Evolutionary conservation across 2,797 vertebrate species (phyloP).

Genomic region (Netta rufina): DNA sequence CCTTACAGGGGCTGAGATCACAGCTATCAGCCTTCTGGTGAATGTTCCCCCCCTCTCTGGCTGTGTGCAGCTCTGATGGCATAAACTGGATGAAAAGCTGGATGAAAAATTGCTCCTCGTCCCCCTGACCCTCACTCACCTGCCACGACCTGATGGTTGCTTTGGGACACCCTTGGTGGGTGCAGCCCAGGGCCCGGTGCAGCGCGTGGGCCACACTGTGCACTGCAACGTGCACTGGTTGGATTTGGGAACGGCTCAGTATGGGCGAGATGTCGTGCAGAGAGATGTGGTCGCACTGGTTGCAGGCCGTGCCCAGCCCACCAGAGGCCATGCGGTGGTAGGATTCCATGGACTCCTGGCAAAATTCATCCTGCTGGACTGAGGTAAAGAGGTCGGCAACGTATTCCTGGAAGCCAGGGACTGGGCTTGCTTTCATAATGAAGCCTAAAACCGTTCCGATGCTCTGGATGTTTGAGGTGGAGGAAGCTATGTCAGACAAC

Average conservation of each 20-base stretch:
- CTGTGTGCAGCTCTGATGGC: background rate
- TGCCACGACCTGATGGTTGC: conserved; percentile 83
- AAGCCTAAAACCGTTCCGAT: conserved; percentile 89
- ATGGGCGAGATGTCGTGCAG: conserved; percentile 45
- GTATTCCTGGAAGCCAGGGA: conserved; percentile 78
- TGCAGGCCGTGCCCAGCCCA: conserved; percentile 46
- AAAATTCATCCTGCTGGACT: background rate
- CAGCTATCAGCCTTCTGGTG: background rate
- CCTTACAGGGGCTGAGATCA: rapidly evolving
- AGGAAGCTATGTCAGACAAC: conserved; percentile 41
- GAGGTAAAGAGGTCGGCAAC: conserved; percentile 24
- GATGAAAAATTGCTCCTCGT: rapidly evolving
- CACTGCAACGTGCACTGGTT: conserved; percentile 82
- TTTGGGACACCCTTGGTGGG: conserved; percentile 64
- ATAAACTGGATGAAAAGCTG: rapidly evolving
- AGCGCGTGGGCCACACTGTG: conserved; percentile 86
- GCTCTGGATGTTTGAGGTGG: conserved; percentile 73
- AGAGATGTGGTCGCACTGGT: conserved; percentile 77
- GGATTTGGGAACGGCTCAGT: conserved; percentile 67
- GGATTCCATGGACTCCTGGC: background rate
- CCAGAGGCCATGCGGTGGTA: rapidly evolving
- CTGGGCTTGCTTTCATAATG: conserved; percentile 30
- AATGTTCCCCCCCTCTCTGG: background rate
- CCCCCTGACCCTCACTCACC: conserved; percentile 59
- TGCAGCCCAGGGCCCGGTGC: conserved; percentile 84